These are phyloP conservation scores for Microchrysa polita DNA, from an alignment of 2,888 invertebrate genomes.

Conservation along the genomic window DNA sequence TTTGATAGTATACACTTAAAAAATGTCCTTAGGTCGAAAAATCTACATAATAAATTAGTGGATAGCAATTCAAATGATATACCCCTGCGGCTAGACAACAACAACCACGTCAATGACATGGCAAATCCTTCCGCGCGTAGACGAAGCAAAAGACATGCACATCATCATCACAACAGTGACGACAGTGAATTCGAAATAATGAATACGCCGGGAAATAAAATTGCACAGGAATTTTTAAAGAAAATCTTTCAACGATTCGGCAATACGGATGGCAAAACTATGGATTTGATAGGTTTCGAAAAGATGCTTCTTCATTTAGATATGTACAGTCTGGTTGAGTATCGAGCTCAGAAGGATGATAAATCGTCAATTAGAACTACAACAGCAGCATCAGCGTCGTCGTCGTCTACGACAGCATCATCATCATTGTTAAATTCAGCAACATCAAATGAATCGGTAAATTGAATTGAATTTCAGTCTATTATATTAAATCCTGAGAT, in stretches of 20 bases:
- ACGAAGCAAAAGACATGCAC: conserved; percentile 59
- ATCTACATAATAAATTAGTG: conserved; percentile 49
- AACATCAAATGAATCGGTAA: conserved; percentile 65
- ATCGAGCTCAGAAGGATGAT: conserved; percentile 43
- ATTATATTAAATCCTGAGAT: conserved; percentile 20
- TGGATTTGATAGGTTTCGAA: conserved; percentile 75
- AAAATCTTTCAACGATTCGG: conserved; percentile 76
- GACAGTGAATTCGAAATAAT: conserved; percentile 51
- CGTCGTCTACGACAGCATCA: neutral
- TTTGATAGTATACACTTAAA: conserved; percentile 53
- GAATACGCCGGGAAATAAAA: conserved; percentile 61
- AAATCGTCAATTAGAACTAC: no score
- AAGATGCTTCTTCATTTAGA: conserved; percentile 71
- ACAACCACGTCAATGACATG: conserved; percentile 26
- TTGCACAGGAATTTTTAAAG: conserved; percentile 70
- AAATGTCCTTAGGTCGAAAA: conserved; percentile 57
- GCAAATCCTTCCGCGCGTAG: conserved; percentile 19
- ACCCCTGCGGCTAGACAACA: conserved; percentile 54
- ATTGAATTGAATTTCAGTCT: conserved; percentile 53
- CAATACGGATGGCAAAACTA: conserved; percentile 69
- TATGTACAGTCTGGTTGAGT: conserved; percentile 64
- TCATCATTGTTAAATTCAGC: conserved; percentile 6
- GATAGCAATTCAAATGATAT: conserved; percentile 49
- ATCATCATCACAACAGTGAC: conserved; percentile 55
- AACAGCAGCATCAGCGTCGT: conserved; percentile 29